Base-by-base conservation (phyloP, 2,113 vertebrate species). In the Isurus oxyrinchus region DNA sequence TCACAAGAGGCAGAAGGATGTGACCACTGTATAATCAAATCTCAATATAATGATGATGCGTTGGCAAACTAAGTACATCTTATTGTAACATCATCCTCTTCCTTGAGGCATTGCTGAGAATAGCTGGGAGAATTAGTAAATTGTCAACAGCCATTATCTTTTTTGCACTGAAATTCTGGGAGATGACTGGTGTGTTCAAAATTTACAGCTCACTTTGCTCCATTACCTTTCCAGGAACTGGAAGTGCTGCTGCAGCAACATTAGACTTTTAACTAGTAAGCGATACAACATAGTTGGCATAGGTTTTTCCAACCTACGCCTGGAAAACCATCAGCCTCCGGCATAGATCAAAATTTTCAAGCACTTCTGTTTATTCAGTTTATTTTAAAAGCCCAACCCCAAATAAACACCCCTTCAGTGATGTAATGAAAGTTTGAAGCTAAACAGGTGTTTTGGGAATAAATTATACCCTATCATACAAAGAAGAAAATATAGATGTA, bases 171-270 rank as follows among this genome's bases (percentile, higher is more conserved):
- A 59, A 91, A 91, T 59, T 59, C 55, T 91, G 88, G 14, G 27
- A 59, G 11, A 35, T 31, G 27, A 35, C 88, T 61, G 61, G 10
- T 1, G 25, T 35, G 53, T 31, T 49, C 93, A 67, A 67, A 27
- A 49, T 49, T 21, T 63, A 94, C 59, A 94, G 35, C n/a, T n/a
- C 14, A 53, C 35, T 66, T n/a, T n/a, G 19, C 40, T 67, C n/a
- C 61, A 67, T 49, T 14, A 27, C 53, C 88, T 55, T 55, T 35
- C 25, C 14, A 27, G 40, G 63, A 95, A 67, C 63, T 66, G 91
- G 61, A 94, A 94, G 69, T 95, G 40, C 63, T 67, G 63, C 69
- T 95, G n/a, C 21, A 95, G 40, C 63, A 95, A 59, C n/a, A 95
- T 27, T 49, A 95, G 44, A 67, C 93, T 49, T 94, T 66, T 66